Evolutionary conservation across 1,140 invertebrate species (phyloP), one percentile per base, ranked within the genome.

Genomic region (Metopolophium dirhodum): DNA sequence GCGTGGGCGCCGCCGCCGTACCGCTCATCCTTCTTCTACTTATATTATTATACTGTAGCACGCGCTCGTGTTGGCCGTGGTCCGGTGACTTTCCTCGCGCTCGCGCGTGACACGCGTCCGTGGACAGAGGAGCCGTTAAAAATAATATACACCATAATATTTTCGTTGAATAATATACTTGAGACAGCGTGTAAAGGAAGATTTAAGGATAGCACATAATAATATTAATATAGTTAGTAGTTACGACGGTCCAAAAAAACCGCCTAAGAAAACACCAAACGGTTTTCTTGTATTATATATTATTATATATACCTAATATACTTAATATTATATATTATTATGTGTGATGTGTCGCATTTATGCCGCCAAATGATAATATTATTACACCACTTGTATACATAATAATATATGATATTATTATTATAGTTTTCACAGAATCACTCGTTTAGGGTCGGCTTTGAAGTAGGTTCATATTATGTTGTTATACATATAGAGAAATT

Each of bases 51-150:
- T 77, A 77, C 61, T 30, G 18, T 51, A 77, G 61, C 61, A 20
- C 88, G 22, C 35, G 88, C 89, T 41, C 14, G 57, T 2, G 57
- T 45, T 8, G 35, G 54, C 23, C 57, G 89, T 57, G 89, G 89
- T 90, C 89, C 89, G 89, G 11, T 45, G 89, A 45, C 37, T 90
- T 90, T 90, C 54, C 89, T 90, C 57, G 89, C 11, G 89, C 89
- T 90, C 89, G 89, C 61, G 89, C 89, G 89, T 57, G 89, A 90
- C 89, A 90, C 89, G 89, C 89, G 89, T 45, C 89, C 41, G 89
- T 90, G 89, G 57, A 90, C 89, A 90, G 89, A 68, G 54, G 89
- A 90, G 37, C 89, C 89, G 89, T 90, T 90, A 90, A 61, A 90
- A 57, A 77, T 18, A 77, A 77, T 30, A 11, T 3, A n/a, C n/a